phyloP scores from a whole-genome alignment of 2,888 invertebrate species.

The Leptopterna dolabrata region DNA sequence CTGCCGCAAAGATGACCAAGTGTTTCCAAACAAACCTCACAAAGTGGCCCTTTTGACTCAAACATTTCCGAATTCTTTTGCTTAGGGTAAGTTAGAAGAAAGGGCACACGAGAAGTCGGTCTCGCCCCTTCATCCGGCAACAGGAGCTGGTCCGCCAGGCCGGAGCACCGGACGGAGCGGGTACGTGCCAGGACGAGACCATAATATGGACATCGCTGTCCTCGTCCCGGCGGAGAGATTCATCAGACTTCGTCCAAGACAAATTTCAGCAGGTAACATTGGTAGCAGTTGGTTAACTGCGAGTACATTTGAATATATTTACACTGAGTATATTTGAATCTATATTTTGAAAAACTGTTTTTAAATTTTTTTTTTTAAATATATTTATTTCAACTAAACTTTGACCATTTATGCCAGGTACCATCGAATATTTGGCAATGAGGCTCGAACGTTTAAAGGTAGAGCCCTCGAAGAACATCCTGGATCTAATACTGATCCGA shows the following conservation, averaged over 20 bases:
- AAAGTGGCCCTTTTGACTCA: too few relatives aligned
- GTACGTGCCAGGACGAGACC: background rate
- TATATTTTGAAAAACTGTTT: too few relatives aligned
- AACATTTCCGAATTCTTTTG: too few relatives aligned
- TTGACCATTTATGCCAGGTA: background rate
- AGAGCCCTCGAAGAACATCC: conserved; percentile 22
- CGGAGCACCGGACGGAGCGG: background rate
- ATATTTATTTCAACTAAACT: too few relatives aligned
- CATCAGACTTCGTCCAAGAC: background rate
- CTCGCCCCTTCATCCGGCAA: background rate
- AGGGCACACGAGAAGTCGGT: background rate
- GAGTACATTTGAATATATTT: too few relatives aligned
- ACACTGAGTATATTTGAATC: too few relatives aligned
- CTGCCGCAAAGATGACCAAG: too few relatives aligned
- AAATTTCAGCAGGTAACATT: background rate
- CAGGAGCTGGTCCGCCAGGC: background rate
- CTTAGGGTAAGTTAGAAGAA: background rate
- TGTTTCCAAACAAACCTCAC: too few relatives aligned
- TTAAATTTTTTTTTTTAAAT: too few relatives aligned
- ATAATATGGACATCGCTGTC: background rate
- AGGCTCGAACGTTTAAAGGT: background rate
- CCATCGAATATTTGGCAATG: conserved; percentile 22
- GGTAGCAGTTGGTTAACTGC: too few relatives aligned
- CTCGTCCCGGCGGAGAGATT: conserved; percentile 26
- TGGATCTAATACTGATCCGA: background rate